phyloP scores from a whole-genome alignment of 2,113 vertebrate genomes.

The Clarias gariepinus region DNA sequence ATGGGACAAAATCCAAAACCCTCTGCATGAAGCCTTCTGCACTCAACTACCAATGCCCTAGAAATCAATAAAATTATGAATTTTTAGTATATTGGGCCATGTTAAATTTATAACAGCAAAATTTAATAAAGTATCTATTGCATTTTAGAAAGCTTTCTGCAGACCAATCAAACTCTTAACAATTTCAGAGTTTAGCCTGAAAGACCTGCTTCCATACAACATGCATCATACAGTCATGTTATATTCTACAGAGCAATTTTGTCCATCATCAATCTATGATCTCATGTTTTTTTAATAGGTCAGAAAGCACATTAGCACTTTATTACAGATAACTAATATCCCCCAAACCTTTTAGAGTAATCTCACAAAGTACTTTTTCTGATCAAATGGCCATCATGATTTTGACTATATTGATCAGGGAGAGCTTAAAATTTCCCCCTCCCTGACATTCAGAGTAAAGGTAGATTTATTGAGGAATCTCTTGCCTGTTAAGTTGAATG shows the following conservation, averaged over 20 bases:
- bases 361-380: background rate
- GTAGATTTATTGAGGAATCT: conserved; percentile 24
- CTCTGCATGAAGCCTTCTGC: too few relatives aligned
- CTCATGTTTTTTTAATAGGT: background rate
- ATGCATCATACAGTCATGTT: background rate
- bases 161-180: background rate
- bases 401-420: conserved; percentile 24
- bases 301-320: background rate
- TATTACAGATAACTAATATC: background rate
- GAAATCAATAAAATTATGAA: background rate
- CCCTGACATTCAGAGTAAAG: conserved; percentile 38
- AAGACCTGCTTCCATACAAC: background rate
- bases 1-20: too few relatives aligned
- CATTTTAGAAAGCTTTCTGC: background rate
- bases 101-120: background rate
- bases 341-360: background rate
- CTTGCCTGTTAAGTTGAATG: conserved; percentile 34
- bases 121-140: background rate
- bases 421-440: conserved; percentile 3
- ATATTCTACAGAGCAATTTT: background rate
- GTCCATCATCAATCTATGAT: background rate
- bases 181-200: background rate
- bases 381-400: background rate
- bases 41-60: too few relatives aligned
- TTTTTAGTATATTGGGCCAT: background rate